Conservation (phyloP, 2,888 invertebrate genomes). For the Phyto melanocephala region DNA sequence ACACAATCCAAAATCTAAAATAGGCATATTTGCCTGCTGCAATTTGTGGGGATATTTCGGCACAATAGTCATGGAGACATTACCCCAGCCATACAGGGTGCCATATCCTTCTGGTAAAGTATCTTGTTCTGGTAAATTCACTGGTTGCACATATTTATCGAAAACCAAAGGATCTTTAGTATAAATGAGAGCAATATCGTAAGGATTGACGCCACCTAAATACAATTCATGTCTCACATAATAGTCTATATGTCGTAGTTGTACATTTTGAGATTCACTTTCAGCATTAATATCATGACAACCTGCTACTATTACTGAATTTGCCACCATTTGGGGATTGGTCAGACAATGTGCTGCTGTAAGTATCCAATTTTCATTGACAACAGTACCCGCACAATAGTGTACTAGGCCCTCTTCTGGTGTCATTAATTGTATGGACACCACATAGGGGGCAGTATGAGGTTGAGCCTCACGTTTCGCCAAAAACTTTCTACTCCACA, state of each 20-base stretch:
- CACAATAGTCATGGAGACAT: constrained; percentile 75
- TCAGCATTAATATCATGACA: constrained; percentile 74
- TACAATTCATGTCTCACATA: constrained; percentile 75
- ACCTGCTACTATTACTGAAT: constrained; percentile 75
- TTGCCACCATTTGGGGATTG: constrained; percentile 71
- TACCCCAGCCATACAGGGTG: constrained; percentile 77
- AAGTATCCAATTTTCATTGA: constrained; percentile 77
- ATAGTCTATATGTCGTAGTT: constrained; percentile 74
- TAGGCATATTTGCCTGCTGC: constrained; percentile 75
- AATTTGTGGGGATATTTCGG: constrained; percentile 75
- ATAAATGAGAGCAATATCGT: constrained; percentile 77
- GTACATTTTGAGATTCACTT: constrained; percentile 69
- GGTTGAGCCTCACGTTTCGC: constrained; percentile 75
- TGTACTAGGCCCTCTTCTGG: constrained; percentile 72
- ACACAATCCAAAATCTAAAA: constrained; percentile 73
- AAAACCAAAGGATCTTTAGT: constrained; percentile 73
- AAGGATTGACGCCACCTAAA: constrained; percentile 76
- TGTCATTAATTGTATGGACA: constrained; percentile 75
- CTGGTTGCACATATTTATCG: constrained; percentile 72
- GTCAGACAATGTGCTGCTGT: constrained; percentile 77
- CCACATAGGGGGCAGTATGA: constrained; percentile 76
- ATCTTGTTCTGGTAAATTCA: constrained; percentile 73
- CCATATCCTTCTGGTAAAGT: constrained; percentile 72
- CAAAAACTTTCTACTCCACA: constrained; percentile 73
- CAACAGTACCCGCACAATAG: constrained; percentile 76